Evolutionary conservation across 2,113 vertebrate genomes (phyloP).

Genomic region (Propithecus coquereli): DNA sequence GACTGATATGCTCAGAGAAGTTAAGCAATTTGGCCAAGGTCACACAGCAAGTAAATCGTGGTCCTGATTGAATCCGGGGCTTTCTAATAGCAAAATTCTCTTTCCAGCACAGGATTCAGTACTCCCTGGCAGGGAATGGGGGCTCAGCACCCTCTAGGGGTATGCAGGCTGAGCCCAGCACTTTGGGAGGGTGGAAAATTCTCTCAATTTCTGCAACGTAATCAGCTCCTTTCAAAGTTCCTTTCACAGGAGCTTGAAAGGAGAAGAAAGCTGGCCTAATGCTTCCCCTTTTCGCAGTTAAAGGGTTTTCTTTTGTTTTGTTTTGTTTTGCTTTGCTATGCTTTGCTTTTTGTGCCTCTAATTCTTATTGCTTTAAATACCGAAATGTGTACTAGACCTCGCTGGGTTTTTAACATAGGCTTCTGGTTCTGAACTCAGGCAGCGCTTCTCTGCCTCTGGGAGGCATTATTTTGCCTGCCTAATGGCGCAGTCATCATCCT

Average conservation of each 20-base stretch:
- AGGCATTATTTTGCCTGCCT: not conserved
- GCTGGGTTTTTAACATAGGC: not conserved
- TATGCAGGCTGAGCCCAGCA: not conserved
- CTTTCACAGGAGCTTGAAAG: not conserved
- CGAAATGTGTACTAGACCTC: not conserved
- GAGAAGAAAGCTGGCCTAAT: not conserved
- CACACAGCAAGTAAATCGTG: not conserved
- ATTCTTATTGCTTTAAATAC: conserved; percentile 41
- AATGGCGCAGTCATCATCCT: not conserved
- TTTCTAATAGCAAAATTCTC: not conserved
- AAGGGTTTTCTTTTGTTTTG: not conserved
- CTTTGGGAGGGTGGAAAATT: not conserved
- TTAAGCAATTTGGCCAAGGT: not conserved
- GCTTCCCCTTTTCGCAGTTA: conserved; percentile 24
- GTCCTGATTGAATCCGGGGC: not conserved
- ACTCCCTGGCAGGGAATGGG: not conserved
- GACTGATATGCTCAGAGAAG: not conserved
- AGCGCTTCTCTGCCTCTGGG: not conserved
- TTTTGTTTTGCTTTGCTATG: not conserved
- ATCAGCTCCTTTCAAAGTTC: conserved; percentile 35
- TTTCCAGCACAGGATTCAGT: not conserved
- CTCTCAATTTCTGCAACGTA: not conserved
- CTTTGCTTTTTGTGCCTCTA: conserved; percentile 22
- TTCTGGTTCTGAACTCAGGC: not conserved
- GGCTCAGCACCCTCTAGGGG: not conserved